Conservation (phyloP, 2,113 vertebrate species). For the Oenanthe oenanthe region DNA sequence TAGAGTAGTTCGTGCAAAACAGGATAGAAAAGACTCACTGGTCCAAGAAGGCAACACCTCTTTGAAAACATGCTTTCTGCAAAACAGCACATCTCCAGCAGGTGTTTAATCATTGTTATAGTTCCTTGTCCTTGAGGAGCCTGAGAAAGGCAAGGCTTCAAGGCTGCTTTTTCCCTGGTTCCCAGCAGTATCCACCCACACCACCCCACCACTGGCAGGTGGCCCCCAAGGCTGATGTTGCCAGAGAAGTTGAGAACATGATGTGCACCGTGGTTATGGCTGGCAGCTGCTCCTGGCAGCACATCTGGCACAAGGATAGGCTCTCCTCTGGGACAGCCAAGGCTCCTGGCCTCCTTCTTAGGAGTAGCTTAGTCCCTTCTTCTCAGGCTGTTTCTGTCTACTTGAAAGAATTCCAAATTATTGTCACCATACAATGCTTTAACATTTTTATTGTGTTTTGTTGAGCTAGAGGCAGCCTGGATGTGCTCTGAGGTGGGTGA, state of each 20-base stretch:
- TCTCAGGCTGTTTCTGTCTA: neutral
- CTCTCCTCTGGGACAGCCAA: neutral
- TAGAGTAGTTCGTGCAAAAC: too few relatives aligned
- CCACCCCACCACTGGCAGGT: fast-evolving
- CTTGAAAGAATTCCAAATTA: neutral
- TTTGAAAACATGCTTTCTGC: too few relatives aligned
- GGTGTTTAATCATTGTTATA: too few relatives aligned
- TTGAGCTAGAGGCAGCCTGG: neutral
- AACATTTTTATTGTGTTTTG: neutral
- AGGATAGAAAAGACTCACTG: too few relatives aligned
- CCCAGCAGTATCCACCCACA: too few relatives aligned
- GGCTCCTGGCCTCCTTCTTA: neutral
- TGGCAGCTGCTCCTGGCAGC: neutral
- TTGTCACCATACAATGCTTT: neutral
- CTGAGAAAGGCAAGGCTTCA: too few relatives aligned
- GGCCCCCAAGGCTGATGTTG: neutral
- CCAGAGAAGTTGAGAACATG: neutral
- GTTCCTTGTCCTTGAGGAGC: too few relatives aligned
- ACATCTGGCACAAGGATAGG: neutral
- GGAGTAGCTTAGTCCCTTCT: neutral
- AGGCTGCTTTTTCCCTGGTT: too few relatives aligned
- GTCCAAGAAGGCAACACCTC: too few relatives aligned
- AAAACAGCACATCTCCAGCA: too few relatives aligned
- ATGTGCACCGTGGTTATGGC: neutral
- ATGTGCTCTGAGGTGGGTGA: neutral